phyloP scores from a whole-genome alignment of 2,888 invertebrate genomes.

The Agonopterix arenella region DNA sequence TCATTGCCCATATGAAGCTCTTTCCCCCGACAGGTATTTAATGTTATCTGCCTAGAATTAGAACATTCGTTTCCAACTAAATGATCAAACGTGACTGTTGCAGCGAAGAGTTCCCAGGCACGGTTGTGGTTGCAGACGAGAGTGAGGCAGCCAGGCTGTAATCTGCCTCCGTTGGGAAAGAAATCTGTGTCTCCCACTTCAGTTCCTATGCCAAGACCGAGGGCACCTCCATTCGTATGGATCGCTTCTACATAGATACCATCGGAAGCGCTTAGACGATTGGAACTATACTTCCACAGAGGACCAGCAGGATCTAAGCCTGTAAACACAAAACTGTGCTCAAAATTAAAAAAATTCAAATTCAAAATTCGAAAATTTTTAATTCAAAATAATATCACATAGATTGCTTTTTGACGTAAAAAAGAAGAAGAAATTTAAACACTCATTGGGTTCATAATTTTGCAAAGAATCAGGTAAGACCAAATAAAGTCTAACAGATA shows the following conservation, averaged over 20 bases:
- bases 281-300: conserved; percentile 20
- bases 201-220: conserved; percentile 51
- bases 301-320: conserved; percentile 39
- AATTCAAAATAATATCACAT: no score
- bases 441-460: no score
- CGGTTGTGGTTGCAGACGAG: conserved; percentile 32
- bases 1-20: conserved; percentile 30
- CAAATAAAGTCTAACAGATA: no score
- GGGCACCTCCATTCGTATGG: conserved; percentile 45
- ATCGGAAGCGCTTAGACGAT: conserved; percentile 31
- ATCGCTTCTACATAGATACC: conserved; percentile 29
- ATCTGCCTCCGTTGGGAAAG: conserved; percentile 68
- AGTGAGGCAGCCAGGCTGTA: conserved; percentile 27
- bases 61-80: conserved; percentile 24
- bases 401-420: no score
- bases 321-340: conserved; percentile 5
- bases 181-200: conserved; percentile 68
- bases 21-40: conserved; percentile 23
- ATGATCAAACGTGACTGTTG: conserved; percentile 28
- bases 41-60: conserved; percentile 17
- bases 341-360: no score
- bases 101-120: conserved; percentile 33
- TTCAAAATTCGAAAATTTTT: no score
- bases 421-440: no score
- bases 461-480: no score